phyloP scores from a whole-genome alignment of 2,797 vertebrate genomes.

The Adrianichthys oophorus region DNA sequence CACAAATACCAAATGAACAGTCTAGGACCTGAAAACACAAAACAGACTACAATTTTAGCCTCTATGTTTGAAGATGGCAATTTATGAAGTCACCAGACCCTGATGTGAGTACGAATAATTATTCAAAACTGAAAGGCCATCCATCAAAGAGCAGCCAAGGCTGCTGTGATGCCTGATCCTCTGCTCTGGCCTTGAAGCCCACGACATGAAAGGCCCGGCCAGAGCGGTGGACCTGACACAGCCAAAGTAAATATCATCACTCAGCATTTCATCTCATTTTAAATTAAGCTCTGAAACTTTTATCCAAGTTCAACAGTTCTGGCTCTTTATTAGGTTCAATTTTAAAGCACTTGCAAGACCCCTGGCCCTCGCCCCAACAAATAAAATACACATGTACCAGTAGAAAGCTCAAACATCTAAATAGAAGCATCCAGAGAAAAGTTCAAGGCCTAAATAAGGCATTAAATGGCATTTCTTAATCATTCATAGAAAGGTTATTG shows the following conservation, averaged over 20 bases:
- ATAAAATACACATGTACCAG: too few species aligned
- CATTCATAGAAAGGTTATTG: background rate
- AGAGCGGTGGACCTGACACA: slow-evolving; percentile 33
- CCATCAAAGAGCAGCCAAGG: slow-evolving; percentile 73
- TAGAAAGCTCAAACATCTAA: too few species aligned
- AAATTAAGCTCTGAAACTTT: slow-evolving; percentile 24
- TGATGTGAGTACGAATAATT: slow-evolving; percentile 58
- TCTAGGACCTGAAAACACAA: background rate
- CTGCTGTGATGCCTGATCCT: slow-evolving; percentile 54
- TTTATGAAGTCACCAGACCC: slow-evolving; percentile 37
- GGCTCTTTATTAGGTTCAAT: slow-evolving; percentile 1
- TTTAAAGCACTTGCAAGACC: slow-evolving; percentile 1
- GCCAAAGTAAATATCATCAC: slow-evolving; percentile 36
- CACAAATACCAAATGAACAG: background rate
- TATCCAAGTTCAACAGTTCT: slow-evolving; percentile 23
- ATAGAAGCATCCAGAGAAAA: background rate
- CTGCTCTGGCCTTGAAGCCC: slow-evolving; percentile 64
- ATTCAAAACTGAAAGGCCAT: slow-evolving; percentile 69
- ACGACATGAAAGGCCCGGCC: slow-evolving; percentile 53
- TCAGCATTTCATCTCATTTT: slow-evolving; percentile 47
- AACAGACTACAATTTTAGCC: background rate
- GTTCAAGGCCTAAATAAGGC: background rate
- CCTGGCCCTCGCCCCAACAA: too few species aligned
- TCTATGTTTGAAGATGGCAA: slow-evolving; percentile 8
- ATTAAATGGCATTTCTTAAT: background rate